Evolutionary conservation across 2,888 invertebrate species (phyloP).

Genomic region (Melangyna quadrimaculata): DNA sequence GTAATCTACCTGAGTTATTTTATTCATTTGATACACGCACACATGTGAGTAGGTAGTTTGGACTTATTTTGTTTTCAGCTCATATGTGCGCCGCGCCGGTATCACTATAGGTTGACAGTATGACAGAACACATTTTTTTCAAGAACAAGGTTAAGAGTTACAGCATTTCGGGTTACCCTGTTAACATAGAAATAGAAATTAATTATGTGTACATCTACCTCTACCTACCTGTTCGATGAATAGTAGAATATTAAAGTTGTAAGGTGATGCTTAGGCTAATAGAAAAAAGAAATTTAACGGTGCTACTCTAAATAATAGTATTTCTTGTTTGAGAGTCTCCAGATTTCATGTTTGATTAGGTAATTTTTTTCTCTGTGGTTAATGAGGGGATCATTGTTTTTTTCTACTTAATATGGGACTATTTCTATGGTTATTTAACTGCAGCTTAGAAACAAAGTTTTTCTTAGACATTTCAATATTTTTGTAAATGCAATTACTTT

Average conservation of each 20-base stretch:
- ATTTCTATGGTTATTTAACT: too few relatives aligned
- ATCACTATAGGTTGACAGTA: not conserved
- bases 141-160: conserved; percentile 50
- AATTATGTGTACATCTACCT: not conserved
- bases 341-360: too few relatives aligned
- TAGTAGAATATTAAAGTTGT: not conserved
- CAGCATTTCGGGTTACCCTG: conserved; percentile 4
- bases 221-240: not conserved
- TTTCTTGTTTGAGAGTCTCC: too few relatives aligned
- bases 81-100: conserved; percentile 9
- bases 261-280: not conserved
- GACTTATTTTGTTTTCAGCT: not conserved
- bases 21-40: not conserved
- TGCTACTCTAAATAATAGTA: too few relatives aligned
- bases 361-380: too few relatives aligned
- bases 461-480: too few relatives aligned
- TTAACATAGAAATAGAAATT: not conserved
- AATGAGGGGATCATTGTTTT: too few relatives aligned
- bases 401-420: too few relatives aligned
- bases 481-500: too few relatives aligned
- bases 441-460: too few relatives aligned
- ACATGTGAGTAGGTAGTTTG: not conserved
- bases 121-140: conserved; percentile 14
- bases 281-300: too few relatives aligned
- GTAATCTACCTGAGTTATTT: conserved; percentile 1